Evolutionary conservation across 30 jellyfish, hydroid and myxozoan species (phyloP).

Genomic region (Thelohanellus kitauei): DNA sequence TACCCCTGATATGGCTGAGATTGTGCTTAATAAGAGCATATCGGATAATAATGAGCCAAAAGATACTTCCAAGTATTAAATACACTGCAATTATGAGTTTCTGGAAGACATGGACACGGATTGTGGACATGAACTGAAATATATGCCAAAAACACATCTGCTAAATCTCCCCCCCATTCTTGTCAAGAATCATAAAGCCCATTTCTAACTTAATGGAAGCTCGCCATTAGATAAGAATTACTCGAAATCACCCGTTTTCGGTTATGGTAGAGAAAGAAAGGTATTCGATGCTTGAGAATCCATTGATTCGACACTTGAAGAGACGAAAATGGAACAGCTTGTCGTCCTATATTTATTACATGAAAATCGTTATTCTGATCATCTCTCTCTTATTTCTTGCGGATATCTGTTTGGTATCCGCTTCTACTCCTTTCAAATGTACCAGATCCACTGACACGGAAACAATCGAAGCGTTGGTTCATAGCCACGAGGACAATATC

Average conservation of each 20-base stretch:
- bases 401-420: slow-evolving; percentile 34
- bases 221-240: background rate
- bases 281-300: slow-evolving; percentile 45
- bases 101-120: slow-evolving; percentile 52
- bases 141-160: background rate
- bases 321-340: slow-evolving; percentile 72
- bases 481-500: no score
- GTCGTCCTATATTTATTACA: slow-evolving; percentile 67
- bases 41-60: slow-evolving; percentile 34
- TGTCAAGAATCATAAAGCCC: no score
- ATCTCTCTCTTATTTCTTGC: slow-evolving; percentile 46
- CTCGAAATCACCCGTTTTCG: background rate
- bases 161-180: background rate
- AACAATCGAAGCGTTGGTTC: no score
- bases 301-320: slow-evolving; percentile 45
- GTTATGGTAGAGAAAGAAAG: slow-evolving; percentile 60
- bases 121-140: slow-evolving; percentile 35
- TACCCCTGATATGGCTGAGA: slow-evolving; percentile 41
- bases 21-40: slow-evolving; percentile 54
- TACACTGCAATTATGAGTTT: slow-evolving; percentile 52
- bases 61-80: slow-evolving; percentile 55
- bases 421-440: no score
- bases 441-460: no score
- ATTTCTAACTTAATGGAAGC: background rate
- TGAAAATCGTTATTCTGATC: slow-evolving; percentile 23